A percentile compares a stretch with the other conserved stretches of the same genome.
Evolutionary conservation across 2,888 invertebrate genomes (phyloP).

Genomic region (Sepiola atlantica): DNA sequence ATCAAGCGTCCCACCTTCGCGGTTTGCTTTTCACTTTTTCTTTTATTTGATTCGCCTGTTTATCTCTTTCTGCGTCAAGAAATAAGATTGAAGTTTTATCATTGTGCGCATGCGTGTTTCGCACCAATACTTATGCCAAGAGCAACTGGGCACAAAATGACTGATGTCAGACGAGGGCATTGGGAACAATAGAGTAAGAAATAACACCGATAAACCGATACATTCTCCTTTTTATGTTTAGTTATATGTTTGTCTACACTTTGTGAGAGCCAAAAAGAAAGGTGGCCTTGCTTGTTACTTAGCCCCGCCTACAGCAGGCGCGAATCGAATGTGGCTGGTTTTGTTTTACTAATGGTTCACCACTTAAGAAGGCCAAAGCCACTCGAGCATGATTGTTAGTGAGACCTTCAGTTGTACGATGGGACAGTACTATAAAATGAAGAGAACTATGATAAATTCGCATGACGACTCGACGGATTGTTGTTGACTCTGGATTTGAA

Average conservation of each 20-base stretch:
- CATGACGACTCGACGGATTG: too few relatives aligned
- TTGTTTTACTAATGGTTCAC: too few relatives aligned
- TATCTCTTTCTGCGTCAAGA: not conserved
- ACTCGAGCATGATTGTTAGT: too few relatives aligned
- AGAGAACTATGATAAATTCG: too few relatives aligned
- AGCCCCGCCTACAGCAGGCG: too few relatives aligned
- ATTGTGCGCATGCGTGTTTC: not conserved
- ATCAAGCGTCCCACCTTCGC: not conserved
- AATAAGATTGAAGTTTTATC: not conserved
- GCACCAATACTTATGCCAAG: not conserved
- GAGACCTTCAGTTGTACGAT: too few relatives aligned
- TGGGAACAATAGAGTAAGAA: not conserved
- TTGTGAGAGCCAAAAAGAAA: not conserved
- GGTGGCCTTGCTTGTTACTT: too few relatives aligned
- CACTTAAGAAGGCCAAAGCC: too few relatives aligned
- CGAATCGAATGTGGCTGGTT: too few relatives aligned
- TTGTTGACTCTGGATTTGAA: too few relatives aligned
- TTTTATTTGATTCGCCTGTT: not conserved
- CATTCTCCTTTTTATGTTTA: not conserved
- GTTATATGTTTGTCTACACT: not conserved
- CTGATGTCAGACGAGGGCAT: not conserved
- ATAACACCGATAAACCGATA: not conserved
- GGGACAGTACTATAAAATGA: too few relatives aligned
- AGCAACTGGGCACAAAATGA: not conserved
- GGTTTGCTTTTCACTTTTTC: too few relatives aligned